Percentiles rank a stretch among this genome's conserved stretches.
Evolutionary conservation across 23 tunicate genomes (phyloP).

Genomic region (Styela clava): DNA sequence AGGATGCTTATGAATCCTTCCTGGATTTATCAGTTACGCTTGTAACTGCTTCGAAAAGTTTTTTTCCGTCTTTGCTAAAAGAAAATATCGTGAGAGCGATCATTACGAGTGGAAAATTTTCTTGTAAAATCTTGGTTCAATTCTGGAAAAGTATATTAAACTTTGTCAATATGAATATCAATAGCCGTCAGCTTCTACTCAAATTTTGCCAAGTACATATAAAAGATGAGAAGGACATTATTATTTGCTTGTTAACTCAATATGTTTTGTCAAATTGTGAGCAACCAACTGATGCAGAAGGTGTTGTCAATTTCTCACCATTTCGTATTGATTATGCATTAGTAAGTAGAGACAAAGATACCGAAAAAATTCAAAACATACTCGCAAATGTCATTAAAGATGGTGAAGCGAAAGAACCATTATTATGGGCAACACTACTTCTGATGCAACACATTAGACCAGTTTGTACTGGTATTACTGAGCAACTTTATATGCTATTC

Average conservation of each 20-base stretch:
- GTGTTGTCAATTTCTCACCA: constrained; percentile 22
- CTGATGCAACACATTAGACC: constrained; percentile 30
- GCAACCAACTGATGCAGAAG: constrained; percentile 37
- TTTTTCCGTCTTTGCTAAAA: background rate
- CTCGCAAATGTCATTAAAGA: constrained; percentile 24
- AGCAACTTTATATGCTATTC: background rate
- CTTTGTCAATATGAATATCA: background rate
- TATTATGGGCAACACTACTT: constrained; percentile 53
- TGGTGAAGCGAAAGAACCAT: background rate
- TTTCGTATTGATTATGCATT: constrained; percentile 37
- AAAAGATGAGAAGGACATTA: background rate
- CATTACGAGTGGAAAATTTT: background rate
- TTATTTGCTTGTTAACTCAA: constrained; percentile 29
- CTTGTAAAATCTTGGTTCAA: background rate
- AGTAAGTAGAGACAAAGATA: constrained; percentile 21
- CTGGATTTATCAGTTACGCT: constrained; percentile 2
- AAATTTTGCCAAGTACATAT: constrained; percentile 54
- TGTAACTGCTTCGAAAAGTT: background rate
- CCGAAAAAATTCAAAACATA: constrained; percentile 20
- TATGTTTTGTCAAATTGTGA: constrained; percentile 2
- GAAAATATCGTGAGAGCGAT: background rate
- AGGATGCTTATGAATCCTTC: background rate
- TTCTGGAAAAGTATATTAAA: constrained; percentile 13
- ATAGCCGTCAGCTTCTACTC: constrained; percentile 23
- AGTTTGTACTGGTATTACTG: background rate